Base-by-base conservation (phyloP, 2,797 vertebrate genomes). In the Epinephelus malabaricus region DNA sequence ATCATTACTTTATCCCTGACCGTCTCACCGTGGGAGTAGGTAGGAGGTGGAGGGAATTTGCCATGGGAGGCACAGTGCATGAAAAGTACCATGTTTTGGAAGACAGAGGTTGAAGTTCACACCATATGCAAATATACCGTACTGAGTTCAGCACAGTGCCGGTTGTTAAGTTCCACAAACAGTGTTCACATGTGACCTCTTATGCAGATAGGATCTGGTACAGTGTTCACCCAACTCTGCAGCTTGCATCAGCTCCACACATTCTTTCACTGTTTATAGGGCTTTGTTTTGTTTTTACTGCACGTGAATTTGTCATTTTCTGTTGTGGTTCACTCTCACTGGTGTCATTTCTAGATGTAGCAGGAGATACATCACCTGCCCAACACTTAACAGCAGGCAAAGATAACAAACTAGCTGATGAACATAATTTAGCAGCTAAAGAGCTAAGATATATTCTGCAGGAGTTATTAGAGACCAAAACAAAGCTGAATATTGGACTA, bases 1-100 rank as follows among this genome's bases (percentile, higher is more conserved):
- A 92, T 90, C 86, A 87, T 89, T 91, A 84, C 84, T 90, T 86
- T 65, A 89, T 92, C 85, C 68, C 69, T 69, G 64, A 76, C 58
- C 25, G 3, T 81, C 81, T n/a, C 84, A 68, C 59, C 3, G 30
- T 70, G 83, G 73, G 74, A 85, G 86, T 67, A 34, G 70, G 62
- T 66, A 51, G 68, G 69, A 79, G 87, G 67, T 62, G 72, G 73
- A 84, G 75, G 56, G 85, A 73, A 73, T 64, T 69, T 75, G 76
- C 70, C 61, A 69, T 19, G 72, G 79, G 78, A 83, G 69, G 70
- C 56, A n/a, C 59, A 15, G 77, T 53, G 27, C 73, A 78, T 11
- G n/a, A 78, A 76, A 56, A 69, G 62, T 17, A 73, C 49, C 27
- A 4, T 76, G 30, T 77, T 79, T 61, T 74, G 46, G 27, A 59